Base-by-base conservation (phyloP, 1,140 invertebrate species). In the Lanistes nyassanus region DNA sequence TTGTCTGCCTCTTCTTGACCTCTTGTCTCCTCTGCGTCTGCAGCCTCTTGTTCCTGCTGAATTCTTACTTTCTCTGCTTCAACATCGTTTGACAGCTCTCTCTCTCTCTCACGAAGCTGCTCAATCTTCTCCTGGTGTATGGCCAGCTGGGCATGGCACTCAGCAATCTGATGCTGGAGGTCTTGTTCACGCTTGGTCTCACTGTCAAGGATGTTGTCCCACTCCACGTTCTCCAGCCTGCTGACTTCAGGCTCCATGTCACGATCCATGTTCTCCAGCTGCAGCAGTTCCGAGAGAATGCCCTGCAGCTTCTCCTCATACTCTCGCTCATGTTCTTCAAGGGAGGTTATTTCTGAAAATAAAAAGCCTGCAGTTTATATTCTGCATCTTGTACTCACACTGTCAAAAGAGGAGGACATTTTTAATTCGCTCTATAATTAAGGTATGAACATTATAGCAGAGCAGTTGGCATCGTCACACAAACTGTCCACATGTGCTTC, bases 241-340 rank as follows among this genome's bases (percentile, higher is more conserved):
- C 37, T 62, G 4, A 96, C 91, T 88, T 97, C 95, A 83, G 92
- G 93, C 88, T 97, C 95, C 84, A 96, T 94, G 89, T 97, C 95
- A 7, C 95, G 92, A 81, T 83, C 72, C 53, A 75, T 78, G 68
- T 81, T 66, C 87, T 95, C 94, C 55, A 95, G 92, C 42, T 94
- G 92, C 79, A 91, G 92, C 26, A 95, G 93, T 90, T 97, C 95
- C 83, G 95, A 93, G 65, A 94, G 92, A 80, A 97, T 92, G 82
- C 93, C 92, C 85, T 96, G 94, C 80, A 96, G 92, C 86, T 96
- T 94, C 84, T 94, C 92, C 82, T 95, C 93, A 82, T 95, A 94
- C 84, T 97, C 95, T 76, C 93, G 91, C 78, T 95, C 94, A 89
- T 95, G 95, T 77, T 93, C 92, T 89, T 97, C 96, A 92, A 95